A percentile compares a stretch with the other conserved stretches of the same genome.
Evolutionary conservation across 1,140 invertebrate genomes (phyloP).

Genomic region (Phymorhynchus buccinoides): DNA sequence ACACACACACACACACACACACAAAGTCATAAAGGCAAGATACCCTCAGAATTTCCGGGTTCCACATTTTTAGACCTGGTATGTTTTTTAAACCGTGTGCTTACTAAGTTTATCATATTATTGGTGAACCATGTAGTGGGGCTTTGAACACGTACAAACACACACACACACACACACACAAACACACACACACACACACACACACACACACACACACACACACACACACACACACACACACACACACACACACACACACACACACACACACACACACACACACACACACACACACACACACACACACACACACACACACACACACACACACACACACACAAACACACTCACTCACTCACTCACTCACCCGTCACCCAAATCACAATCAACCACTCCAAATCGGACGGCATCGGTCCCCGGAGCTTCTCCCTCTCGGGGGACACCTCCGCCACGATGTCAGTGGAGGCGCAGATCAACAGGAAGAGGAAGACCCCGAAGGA

Average conservation of each 20-base stretch:
- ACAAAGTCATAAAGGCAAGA: no score
- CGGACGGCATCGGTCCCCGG: constrained; percentile 89
- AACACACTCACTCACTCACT: neutral
- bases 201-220: no score
- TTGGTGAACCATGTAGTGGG: no score
- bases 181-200: no score
- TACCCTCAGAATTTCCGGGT: no score
- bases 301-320: neutral
- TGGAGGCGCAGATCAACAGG: constrained; percentile 78
- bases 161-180: no score
- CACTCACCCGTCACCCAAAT: constrained; percentile 82
- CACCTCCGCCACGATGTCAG: constrained; percentile 67
- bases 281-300: neutral
- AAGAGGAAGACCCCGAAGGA: constrained; percentile 98
- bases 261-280: neutral
- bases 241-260: neutral
- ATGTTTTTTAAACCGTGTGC: no score
- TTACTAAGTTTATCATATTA: no score
- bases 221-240: neutral
- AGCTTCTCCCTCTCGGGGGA: constrained; percentile 70
- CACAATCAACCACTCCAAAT: constrained; percentile 92
- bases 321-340: neutral
- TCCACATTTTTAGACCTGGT: no score
- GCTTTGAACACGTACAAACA: no score
- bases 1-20: no score